Evolutionary conservation across 2,888 invertebrate species (phyloP).

Genomic region (Elgonia sp.): DNA sequence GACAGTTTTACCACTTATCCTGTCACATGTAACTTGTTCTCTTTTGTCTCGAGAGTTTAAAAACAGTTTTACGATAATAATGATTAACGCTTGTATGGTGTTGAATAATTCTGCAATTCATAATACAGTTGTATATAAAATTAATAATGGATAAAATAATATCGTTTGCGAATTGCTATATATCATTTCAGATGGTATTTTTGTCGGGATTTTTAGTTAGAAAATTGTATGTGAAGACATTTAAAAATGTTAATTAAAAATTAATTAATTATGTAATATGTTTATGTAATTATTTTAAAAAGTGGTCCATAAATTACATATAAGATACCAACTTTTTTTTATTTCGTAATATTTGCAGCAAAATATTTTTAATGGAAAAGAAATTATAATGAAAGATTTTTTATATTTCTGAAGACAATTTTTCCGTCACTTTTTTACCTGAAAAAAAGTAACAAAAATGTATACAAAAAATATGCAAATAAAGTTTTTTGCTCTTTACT

Average conservation of each 20-base stretch:
- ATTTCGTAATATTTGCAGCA: too few species aligned
- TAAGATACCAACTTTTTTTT: too few species aligned
- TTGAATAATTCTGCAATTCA: conserved; percentile 29
- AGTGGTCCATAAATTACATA: too few species aligned
- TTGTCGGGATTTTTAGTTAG: not conserved
- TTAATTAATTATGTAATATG: too few species aligned
- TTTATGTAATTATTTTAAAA: too few species aligned
- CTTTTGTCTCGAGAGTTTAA: conserved; percentile 1
- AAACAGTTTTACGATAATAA: conserved; percentile 1
- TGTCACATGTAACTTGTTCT: conserved; percentile 13
- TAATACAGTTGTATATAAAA: conserved; percentile 17
- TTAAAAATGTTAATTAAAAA: not conserved
- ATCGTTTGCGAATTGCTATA: not conserved
- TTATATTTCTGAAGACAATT: too few species aligned
- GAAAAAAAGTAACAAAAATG: too few species aligned
- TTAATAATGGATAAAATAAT: conserved; percentile 24
- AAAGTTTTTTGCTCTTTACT: not conserved
- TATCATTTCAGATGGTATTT: not conserved
- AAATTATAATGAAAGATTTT: too few species aligned
- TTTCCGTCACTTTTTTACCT: too few species aligned
- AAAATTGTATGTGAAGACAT: not conserved
- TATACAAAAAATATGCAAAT: conserved; percentile 26
- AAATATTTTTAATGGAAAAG: too few species aligned
- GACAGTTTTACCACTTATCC: not conserved
- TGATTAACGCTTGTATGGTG: conserved; percentile 23